Base-by-base conservation (phyloP, 2,888 invertebrate genomes). In the Uloborus plumipes region DNA sequence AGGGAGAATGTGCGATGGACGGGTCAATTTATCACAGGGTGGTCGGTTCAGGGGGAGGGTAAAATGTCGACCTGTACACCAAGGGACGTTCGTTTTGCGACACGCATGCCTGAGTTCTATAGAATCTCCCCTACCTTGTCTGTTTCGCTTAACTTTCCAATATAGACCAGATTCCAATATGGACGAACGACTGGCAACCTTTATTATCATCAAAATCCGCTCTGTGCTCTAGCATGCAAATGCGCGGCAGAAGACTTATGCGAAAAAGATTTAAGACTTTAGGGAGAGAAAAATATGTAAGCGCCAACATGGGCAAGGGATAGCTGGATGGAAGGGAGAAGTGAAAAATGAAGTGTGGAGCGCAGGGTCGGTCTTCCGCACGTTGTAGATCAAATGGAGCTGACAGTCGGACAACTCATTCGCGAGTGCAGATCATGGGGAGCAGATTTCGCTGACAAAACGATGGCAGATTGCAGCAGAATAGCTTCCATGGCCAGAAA, bases 81-180 rank as follows among this genome's bases (percentile, higher is more conserved):
- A 61, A 73, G 73, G 79, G 80, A 81, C 80, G 74, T 81, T 81
- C 80, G 65, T 81, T 81, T 58, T 74, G 64, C 58, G 70, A 65
- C 73, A 81, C 79, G 80, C 80, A 81, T 74, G 80, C 80, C 69
- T 81, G 80, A 74, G 69, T 81, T 70, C 74, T 74, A 70, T 74
- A 59, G 64, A 64, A 26, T 64, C 55, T 55, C 58, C 55, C 69
- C 49, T 50, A n/a, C 73, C 49, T 55, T 69, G 74, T 81, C 80
- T 70, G 62, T 81, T 59, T 81, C 74, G 74, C 74, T 81, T 74
- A 81, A 74, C 64, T 78, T 78, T 71, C 70, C 77, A 71, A 78
- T 78, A 78, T 78, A 74, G 74, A 49, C 80, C 74, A 64, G 80
- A 81, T 81, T 81, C 80, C 80, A 81, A 74, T 74, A 81, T 81